These are phyloP conservation scores for Aphis gossypii DNA, from an alignment of 1,140 invertebrate genomes.

Conservation along the genomic window DNA sequence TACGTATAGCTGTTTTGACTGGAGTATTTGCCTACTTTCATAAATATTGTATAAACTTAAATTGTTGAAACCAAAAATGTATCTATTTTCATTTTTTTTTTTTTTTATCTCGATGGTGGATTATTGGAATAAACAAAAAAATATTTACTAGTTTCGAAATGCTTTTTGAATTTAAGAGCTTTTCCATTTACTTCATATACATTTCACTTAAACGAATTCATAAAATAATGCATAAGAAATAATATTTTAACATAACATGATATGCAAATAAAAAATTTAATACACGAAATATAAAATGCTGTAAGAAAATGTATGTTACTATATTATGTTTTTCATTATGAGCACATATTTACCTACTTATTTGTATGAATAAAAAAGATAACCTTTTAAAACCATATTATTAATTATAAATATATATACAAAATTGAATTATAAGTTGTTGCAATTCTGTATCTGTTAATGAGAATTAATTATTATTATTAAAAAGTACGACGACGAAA, in stretches of 20 bases:
- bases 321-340: not conserved
- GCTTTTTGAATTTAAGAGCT: not conserved
- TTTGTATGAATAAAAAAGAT: not conserved
- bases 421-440: not conserved
- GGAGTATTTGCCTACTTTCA: not conserved
- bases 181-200: not conserved
- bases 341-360: not conserved
- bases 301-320: not conserved
- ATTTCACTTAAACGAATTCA: not conserved
- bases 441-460: not conserved
- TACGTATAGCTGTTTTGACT: not conserved
- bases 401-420: not conserved
- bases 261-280: not conserved
- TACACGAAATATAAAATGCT: not conserved
- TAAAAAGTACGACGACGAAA: not conserved
- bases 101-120: not conserved
- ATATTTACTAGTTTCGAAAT: not conserved
- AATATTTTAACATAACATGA: not conserved
- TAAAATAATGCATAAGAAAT: not conserved
- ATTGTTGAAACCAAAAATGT: not conserved
- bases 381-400: not conserved
- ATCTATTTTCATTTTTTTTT: not conserved
- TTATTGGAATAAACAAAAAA: not conserved
- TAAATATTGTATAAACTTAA: not conserved
- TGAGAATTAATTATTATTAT: not conserved